Conservation (phyloP, 2,797 vertebrate genomes). For the Platalea minor region DNA sequence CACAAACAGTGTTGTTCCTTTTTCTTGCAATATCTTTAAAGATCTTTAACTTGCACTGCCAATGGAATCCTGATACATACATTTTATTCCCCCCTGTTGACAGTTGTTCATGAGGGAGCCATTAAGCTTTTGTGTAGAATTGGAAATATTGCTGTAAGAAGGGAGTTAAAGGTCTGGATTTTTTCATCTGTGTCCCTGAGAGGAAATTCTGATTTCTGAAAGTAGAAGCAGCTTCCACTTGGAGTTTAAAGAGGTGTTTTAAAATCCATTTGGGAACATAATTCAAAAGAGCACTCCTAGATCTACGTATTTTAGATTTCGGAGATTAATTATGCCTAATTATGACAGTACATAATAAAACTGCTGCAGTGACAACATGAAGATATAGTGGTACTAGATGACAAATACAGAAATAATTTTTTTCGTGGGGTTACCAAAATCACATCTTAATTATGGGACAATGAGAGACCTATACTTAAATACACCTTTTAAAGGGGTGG, state of each 20-base stretch:
- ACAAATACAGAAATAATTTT: neutral
- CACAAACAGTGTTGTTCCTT: neutral
- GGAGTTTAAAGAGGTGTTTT: neutral
- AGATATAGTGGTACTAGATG: neutral
- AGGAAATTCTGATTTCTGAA: neutral
- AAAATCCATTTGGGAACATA: neutral
- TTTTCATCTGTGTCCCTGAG: neutral
- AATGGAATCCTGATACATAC: neutral
- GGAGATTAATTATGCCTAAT: neutral
- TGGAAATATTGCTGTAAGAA: neutral
- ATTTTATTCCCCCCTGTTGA: neutral
- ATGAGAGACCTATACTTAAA: neutral
- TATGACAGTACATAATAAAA: neutral
- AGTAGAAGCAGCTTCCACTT: neutral
- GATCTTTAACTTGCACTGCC: neutral
- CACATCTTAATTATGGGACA: neutral
- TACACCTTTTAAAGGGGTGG: neutral
- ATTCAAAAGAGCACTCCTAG: neutral
- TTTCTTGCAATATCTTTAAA: neutral
- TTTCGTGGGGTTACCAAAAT: neutral
- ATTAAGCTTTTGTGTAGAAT: neutral
- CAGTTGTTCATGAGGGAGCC: neutral
- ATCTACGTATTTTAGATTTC: neutral
- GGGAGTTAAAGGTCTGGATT: neutral
- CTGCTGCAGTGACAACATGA: neutral